Evolutionary conservation across 2,888 invertebrate genomes (phyloP).

Genomic region (Apodemia hepburni): DNA sequence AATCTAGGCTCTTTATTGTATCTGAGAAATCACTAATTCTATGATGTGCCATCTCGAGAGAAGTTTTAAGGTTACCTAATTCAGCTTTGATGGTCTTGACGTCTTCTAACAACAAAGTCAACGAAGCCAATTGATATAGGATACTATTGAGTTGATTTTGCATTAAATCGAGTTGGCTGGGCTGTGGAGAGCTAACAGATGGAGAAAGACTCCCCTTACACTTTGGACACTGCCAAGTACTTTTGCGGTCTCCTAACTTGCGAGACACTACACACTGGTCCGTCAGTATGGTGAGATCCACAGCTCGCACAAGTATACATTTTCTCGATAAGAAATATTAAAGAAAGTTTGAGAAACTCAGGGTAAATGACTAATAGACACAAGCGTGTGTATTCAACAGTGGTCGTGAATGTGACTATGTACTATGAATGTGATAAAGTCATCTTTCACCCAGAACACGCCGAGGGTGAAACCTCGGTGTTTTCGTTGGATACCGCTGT

Average conservation of each 20-base stretch:
- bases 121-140: neutral
- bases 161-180: neutral
- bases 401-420: too few relatives aligned
- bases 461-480: too few relatives aligned
- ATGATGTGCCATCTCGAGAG: neutral
- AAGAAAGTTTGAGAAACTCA: neutral
- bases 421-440: neutral
- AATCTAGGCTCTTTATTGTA: neutral
- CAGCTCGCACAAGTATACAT: neutral
- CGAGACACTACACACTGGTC: neutral
- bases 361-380: neutral
- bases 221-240: neutral
- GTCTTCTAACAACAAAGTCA: neutral
- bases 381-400: too few relatives aligned
- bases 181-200: neutral
- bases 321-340: neutral
- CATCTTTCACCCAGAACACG: neutral
- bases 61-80: neutral
- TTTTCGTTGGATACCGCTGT: too few relatives aligned
- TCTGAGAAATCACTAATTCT: neutral
- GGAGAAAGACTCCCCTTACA: neutral
- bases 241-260: neutral
- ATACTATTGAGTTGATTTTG: neutral
- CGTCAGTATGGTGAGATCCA: neutral
- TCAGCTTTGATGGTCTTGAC: neutral